Base-by-base conservation (phyloP, 92 coral and sea anemone species). In the Porites divaricata region DNA sequence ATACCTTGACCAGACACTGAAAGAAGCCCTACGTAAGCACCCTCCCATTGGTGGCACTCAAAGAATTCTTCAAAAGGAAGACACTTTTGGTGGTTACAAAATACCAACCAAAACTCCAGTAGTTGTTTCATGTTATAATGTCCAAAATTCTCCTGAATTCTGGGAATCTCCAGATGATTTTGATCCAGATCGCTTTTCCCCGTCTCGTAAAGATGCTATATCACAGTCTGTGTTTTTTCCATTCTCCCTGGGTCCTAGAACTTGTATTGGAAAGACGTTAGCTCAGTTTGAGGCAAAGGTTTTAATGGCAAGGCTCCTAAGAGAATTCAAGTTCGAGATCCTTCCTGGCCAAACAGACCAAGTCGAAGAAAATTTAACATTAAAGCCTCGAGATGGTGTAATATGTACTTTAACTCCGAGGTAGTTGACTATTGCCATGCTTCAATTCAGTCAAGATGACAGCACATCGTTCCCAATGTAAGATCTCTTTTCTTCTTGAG, bases 231-330 rank as follows among this genome's bases (percentile, higher is more conserved):
- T 50, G 20, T 93, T 85, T 80, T 92, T 90, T 28, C 98, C 98
- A 13, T 95, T 95, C 70, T 88, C 98, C 1, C 17, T 90, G 4
- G 98, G 98, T n/a, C 95, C 98, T 21, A 85, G 95, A 21, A 76
- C 81, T 54, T 95, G 98, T 41, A 90, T 95, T 22, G 98, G 98
- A 20, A 94, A 95, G 72, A 92, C 92, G 2, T 71, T 95, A 52
- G 95, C 98, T 19, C 92, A 92, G 88, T 92, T 95, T 90, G 98
- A 95, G 63, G 85, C 94, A 10, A 95, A 95, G 69, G 96, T 93
- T 12, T 51, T 95, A 61, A 89, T 95, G 90, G 98, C 95, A 28
- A 77, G 92, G 24, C 73, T 95, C 57, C 86, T 93, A 17, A 89
- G 72, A 26, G 89, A 89, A 71, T 95, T 90, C 72, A 81, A 87